Conservation (phyloP, 2,113 vertebrate species). For the Percopsis transmontana region DNA sequence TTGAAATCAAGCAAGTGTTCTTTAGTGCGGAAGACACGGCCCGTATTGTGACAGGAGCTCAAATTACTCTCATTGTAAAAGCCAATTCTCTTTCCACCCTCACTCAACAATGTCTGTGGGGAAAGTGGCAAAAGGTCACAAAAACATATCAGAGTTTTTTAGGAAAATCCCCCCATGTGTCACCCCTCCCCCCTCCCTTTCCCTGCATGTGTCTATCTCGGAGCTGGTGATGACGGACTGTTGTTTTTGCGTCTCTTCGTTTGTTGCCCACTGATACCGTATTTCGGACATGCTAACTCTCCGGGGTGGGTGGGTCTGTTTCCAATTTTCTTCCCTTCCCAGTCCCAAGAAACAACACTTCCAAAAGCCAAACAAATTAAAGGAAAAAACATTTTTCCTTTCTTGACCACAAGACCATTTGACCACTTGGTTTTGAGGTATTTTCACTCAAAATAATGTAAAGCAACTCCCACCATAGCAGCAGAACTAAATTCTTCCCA, state of each 20-base stretch:
- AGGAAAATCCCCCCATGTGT: constrained; percentile 9
- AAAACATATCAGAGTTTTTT: not conserved
- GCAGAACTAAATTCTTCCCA: constrained; percentile 26
- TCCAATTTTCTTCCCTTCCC: constrained; percentile 65
- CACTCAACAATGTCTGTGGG: not conserved
- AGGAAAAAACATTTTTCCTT: constrained; percentile 15
- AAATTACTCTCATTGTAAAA: constrained; percentile 8
- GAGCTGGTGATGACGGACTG: constrained; percentile 16
- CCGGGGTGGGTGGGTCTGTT: constrained; percentile 64
- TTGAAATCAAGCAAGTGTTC: not conserved
- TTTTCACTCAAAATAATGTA: constrained; percentile 4
- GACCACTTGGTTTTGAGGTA: constrained; percentile 9
- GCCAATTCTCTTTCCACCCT: constrained; percentile 6
- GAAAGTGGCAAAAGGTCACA: constrained; percentile 1
- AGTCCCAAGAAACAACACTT: constrained; percentile 45
- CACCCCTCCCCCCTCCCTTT: not conserved
- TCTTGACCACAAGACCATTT: not conserved
- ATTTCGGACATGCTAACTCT: constrained; percentile 47
- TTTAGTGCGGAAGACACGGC: not conserved
- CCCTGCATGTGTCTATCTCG: constrained; percentile 7
- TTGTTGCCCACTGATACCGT: constrained; percentile 37
- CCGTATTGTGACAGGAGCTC: constrained; percentile 26
- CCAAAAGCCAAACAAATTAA: constrained; percentile 53
- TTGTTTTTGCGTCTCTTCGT: constrained; percentile 36
- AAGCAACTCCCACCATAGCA: not conserved